Evolutionary conservation across 1,140 invertebrate genomes (phyloP), one percentile per base, ranked within the genome.

Genomic region (Drosophila insularis): DNA sequence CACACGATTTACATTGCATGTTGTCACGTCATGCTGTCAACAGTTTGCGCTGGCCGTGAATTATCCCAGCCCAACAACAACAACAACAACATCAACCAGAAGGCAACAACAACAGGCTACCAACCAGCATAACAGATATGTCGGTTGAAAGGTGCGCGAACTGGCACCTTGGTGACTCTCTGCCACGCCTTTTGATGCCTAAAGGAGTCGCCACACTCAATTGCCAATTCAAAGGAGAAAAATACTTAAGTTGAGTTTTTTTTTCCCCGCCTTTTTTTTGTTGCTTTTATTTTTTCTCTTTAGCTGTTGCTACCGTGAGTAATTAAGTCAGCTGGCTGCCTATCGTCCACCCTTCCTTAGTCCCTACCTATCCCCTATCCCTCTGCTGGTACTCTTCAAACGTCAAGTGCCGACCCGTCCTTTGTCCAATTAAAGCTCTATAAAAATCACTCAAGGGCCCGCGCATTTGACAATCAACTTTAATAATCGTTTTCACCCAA

Each of bases 1-100:
- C 84, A 89, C 84, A 84, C 84, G 84, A 89, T 89, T 87, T 87
- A 75, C 82, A 87, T 80, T 84, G 84, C 84, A 87, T 87, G 84
- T 87, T 87, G 85, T 89, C 84, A 87, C 85, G 84, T 89, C 84
- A 89, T 80, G 78, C 85, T 87, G 84, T 87, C 84, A 87, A 89
- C 84, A 80, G 81, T 77, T 43, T 58, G 56, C 62, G 46, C 65
- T 68, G 54, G 46, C 63, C 69, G 56, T 65, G 69, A 71, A 71
- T 66, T 71, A 66, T 71, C 43, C 43, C 63, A 46, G 13, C 21
- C 32, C 54, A 64, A 32, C 21, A 17, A 64, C 71, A 74, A 21
- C 63, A 56, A 31, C 71, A 67, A n/a, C 63, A 53, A 17, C 61
- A 68, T 5, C 63, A 40, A 13, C 50, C 27, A 27, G 27, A 27